Evolutionary conservation across 2,113 vertebrate genomes (phyloP), one percentile per base, ranked within the genome.

Genomic region (Gymnorhina tibicen): DNA sequence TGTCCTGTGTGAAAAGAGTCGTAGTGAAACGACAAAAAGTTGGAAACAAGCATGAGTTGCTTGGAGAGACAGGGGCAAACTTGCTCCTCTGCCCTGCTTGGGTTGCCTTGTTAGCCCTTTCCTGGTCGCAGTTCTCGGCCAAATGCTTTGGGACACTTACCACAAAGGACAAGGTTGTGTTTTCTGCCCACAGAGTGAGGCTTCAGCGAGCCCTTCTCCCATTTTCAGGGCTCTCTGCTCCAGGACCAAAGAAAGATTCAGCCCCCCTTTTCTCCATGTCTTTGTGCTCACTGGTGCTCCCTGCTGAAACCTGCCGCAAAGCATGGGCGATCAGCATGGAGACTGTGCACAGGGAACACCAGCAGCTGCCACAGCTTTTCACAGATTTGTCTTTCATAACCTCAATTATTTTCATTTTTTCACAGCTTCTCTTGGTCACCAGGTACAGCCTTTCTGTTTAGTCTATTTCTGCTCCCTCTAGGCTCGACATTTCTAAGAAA

Each of bases 201-300:
- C 47, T 83, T 49, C 41, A 28, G 47, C 21, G 41, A 55, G 7
- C 26, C 35, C 35, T 68, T 68, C 18, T 16, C 33, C 13, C 37
- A 53, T 39, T 39, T 39, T 82, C 62, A 39, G 21, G 28, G 24
- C 4, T 4, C 10, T 62, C 39, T 21, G 20, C 30, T 86, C 10
- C 37, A 27, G n/a, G 37, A 53, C 6, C 37, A 56, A 56, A 42
- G 27, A 72, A 53, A 59, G 30, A 35, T n/a, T 68, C 9, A 44
- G 7, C 2, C 2, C 7, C 7, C 0, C 2, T 13, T 49, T 84
- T 37, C 47, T 66, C 50, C 18, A 22, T 41, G 11, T 46, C 39
- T 39, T n/a, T 67, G 14, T 58, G 46, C 24, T 86, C 41, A 17
- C 17, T 42, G 22, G 16, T 17, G 12, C 37, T 77, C 19, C 19